Base-by-base conservation (phyloP, 2,797 vertebrate species). In the Melanotaenia nigrans region DNA sequence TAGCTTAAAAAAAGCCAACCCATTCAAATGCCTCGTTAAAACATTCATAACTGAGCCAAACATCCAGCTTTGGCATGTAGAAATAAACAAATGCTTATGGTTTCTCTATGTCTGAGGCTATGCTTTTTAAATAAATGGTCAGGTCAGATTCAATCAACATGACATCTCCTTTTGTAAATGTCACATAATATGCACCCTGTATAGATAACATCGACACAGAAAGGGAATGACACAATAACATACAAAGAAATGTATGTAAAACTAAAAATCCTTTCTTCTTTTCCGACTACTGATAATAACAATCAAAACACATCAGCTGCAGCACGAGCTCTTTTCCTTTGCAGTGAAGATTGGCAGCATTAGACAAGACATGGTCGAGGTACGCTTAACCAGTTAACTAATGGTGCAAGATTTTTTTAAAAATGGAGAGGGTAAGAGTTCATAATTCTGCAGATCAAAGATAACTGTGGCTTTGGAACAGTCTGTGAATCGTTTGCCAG, bases 401-500 rank as follows among this genome's bases (percentile, higher is more conserved):
- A 24, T 75, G 20, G 13, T 68, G 55, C 67, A 49, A 59, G 38
- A 62, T 82, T 51, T 62, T 62, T 82, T 51, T 62, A 38, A 33
- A 53, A 63, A 10, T 10, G 32, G 20, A 24, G 49, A 72, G 30
- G 18, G 25, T 68, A 58, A 45, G 40, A 73, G 74, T 38, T 71
- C 10, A 56, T 75, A 54, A 35, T 71, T 38, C 36, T 54, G 61
- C 61, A 78, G 73, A 84, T 84, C 69, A 73, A 76, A 85, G 77
- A 83, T 68, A 73, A 76, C 42, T 20, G 47, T 77, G 72, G 66
- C 68, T 49, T 77, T 61, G 75, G 65, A 83, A 81, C 66, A 55
- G 73, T 78, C 64, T 67, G 24, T 32, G 65, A 75, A 76, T 79
- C 24, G 58, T 84, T 79, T 88, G 81, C 87, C 89, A 90, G 84